phyloP scores from a whole-genome alignment of 2,113 vertebrate genomes.

The Chionomys nivalis region DNA sequence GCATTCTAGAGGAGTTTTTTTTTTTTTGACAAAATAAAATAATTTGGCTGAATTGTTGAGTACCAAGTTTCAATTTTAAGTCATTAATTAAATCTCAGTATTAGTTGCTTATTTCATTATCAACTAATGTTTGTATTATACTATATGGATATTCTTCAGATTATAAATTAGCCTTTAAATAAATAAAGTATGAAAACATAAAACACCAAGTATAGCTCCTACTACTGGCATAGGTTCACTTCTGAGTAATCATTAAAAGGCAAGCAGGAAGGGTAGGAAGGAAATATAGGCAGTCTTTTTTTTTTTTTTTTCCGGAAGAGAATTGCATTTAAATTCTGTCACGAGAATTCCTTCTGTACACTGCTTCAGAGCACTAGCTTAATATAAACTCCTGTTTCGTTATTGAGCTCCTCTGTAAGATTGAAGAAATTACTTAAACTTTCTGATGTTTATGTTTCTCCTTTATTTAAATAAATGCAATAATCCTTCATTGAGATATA shows the following conservation, averaged over 20 bases:
- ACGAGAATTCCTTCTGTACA: not conserved
- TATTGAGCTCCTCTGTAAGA: not conserved
- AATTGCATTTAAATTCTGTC: not conserved
- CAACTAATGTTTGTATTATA: not conserved
- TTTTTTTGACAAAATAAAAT: not conserved
- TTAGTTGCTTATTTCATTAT: not conserved
- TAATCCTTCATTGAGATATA: not conserved
- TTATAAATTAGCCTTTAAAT: not conserved
- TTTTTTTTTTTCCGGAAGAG: not conserved
- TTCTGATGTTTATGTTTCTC: not conserved
- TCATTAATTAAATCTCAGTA: not conserved
- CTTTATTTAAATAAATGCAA: constrained; percentile 25
- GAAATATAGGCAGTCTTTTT: not conserved
- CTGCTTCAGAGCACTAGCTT: not conserved
- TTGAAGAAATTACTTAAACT: not conserved
- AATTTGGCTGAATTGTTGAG: not conserved
- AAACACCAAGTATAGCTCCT: not conserved
- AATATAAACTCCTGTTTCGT: not conserved
- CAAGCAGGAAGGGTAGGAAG: fast-evolving
- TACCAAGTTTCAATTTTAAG: not conserved
- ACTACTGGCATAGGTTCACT: not conserved
- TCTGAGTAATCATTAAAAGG: not conserved
- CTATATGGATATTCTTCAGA: not conserved
- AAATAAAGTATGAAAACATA: not conserved
- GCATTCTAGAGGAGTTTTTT: not conserved